Evolutionary conservation across 2,888 invertebrate species (phyloP).

Genomic region (Melanchra persicariae): DNA sequence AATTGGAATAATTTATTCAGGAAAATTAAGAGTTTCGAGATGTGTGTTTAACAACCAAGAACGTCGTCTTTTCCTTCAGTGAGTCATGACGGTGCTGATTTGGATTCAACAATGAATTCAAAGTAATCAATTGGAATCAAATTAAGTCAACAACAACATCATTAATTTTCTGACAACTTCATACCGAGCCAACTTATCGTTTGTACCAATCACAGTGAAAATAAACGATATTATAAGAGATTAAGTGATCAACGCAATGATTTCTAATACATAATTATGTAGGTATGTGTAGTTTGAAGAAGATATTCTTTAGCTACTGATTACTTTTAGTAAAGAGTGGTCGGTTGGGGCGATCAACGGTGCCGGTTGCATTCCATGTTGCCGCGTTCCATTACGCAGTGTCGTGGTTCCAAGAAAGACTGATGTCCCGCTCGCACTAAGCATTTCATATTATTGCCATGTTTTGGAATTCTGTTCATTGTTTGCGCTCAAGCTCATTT

Average conservation of each 20-base stretch:
- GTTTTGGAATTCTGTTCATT: slow-evolving; percentile 88
- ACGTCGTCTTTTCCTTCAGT: too few relatives aligned
- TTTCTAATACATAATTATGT: slow-evolving; percentile 8
- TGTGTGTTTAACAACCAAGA: neutral
- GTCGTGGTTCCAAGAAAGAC: slow-evolving; percentile 86
- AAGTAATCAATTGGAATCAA: slow-evolving; percentile 8
- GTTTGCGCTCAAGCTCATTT: slow-evolving; percentile 85
- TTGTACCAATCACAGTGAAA: neutral
- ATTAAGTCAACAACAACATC: neutral
- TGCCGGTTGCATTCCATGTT: slow-evolving; percentile 85
- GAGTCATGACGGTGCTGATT: neutral
- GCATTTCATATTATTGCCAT: slow-evolving; percentile 84
- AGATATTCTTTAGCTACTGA: slow-evolving; percentile 52
- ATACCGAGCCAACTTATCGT: slow-evolving; percentile 7
- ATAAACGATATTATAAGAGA: slow-evolving; percentile 27
- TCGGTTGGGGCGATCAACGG: slow-evolving; percentile 68
- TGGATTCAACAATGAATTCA: neutral
- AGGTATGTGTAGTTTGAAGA: slow-evolving; percentile 24
- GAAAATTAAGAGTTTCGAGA: neutral
- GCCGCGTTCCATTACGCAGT: slow-evolving; percentile 85
- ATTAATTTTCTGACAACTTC: slow-evolving; percentile 12
- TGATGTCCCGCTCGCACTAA: slow-evolving; percentile 87
- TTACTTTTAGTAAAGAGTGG: slow-evolving; percentile 69
- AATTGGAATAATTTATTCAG: neutral
- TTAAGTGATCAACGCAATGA: slow-evolving; percentile 27